Conservation (phyloP, 2,797 vertebrate species). For the Taenioides sp. region DNA sequence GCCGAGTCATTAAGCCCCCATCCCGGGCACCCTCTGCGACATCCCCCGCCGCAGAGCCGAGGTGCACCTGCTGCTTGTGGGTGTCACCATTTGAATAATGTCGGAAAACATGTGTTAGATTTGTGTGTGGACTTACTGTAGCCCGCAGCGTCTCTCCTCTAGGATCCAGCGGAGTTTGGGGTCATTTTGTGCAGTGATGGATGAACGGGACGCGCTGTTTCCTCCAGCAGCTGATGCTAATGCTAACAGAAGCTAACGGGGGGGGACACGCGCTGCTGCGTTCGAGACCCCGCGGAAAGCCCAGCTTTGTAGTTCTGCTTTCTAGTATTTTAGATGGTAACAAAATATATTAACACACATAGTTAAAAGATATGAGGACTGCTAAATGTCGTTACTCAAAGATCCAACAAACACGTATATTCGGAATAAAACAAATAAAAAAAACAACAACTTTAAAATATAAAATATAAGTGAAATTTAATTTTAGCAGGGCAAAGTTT, state of each 20-base stretch:
- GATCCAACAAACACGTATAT: too few relatives aligned
- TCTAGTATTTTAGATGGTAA: background rate
- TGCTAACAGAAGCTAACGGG: constrained; percentile 51
- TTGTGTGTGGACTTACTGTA: constrained; percentile 37
- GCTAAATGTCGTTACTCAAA: background rate
- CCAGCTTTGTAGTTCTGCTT: accelerated
- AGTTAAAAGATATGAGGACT: background rate
- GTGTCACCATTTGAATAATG: background rate
- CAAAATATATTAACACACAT: background rate
- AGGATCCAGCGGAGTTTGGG: background rate
- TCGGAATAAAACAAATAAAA: background rate
- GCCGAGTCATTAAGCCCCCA: constrained; percentile 39
- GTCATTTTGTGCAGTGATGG: constrained; percentile 10
- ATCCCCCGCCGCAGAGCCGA: constrained; percentile 19
- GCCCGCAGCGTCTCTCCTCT: background rate
- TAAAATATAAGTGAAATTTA: too few relatives aligned
- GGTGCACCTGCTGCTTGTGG: background rate
- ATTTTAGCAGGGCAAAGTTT: background rate
- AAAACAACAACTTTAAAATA: too few relatives aligned
- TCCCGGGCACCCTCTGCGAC: constrained; percentile 21
- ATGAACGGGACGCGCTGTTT: constrained; percentile 39
- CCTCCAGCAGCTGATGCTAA: constrained; percentile 32
- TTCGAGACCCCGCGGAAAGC: constrained; percentile 35
- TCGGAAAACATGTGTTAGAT: accelerated
- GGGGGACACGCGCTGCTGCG: constrained; percentile 40